These are phyloP conservation scores for Laothoe populi DNA, from an alignment of 2,888 invertebrate genomes.

Conservation along the genomic window DNA sequence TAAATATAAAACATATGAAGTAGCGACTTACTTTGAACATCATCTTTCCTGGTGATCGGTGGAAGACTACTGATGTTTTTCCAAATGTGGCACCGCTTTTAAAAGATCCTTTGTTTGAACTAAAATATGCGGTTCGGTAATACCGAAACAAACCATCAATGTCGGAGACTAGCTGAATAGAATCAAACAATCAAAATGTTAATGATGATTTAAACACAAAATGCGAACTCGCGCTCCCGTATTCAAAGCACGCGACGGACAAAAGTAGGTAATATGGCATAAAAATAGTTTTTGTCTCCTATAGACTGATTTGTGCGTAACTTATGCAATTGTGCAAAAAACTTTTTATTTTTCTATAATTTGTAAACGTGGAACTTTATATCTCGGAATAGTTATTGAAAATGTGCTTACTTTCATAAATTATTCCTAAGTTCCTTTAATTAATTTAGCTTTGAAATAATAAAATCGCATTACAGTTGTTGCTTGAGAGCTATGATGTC, in stretches of 20 bases:
- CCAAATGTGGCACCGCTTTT: conserved; percentile 69
- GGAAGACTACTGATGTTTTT: conserved; percentile 76
- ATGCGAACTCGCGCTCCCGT: conserved; percentile 58
- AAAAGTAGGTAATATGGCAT: conserved; percentile 64
- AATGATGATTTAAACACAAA: conserved; percentile 73
- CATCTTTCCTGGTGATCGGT: conserved; percentile 75
- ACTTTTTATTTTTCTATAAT: conserved; percentile 42
- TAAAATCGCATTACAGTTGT: no score
- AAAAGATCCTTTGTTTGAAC: conserved; percentile 71
- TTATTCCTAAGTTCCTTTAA: no score
- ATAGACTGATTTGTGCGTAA: conserved; percentile 54
- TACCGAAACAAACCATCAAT: conserved; percentile 83
- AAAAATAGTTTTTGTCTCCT: conserved; percentile 62
- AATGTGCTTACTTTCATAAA: no score
- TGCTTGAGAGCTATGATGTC: no score
- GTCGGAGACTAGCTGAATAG: conserved; percentile 77
- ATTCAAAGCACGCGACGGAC: conserved; percentile 72
- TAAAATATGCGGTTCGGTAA: conserved; percentile 79
- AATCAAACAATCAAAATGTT: conserved; percentile 77
- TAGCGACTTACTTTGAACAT: conserved; percentile 70
- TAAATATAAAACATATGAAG: conserved; percentile 19
- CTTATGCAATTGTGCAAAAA: conserved; percentile 60
- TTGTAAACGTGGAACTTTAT: conserved; percentile 1
- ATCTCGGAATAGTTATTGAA: neutral
- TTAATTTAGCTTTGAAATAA: no score